Base-by-base conservation (phyloP, 2,113 vertebrate genomes). In the Amphiprion percula region DNA sequence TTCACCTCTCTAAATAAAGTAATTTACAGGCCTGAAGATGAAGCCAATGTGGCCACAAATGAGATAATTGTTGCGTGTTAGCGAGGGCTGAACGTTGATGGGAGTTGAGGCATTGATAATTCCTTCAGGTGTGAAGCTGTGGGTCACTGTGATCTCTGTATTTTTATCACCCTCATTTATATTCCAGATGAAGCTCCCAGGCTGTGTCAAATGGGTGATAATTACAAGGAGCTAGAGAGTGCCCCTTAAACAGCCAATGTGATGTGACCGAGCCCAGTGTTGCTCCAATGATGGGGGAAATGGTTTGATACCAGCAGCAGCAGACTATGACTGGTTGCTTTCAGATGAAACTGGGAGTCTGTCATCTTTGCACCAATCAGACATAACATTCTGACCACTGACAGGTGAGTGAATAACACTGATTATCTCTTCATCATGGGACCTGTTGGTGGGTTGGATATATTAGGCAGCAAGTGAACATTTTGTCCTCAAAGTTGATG, bases 171-270 rank as follows among this genome's bases (percentile, higher is more conserved):
- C 62, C 71, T 91, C 84, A 74, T 87, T 92, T 30, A 21, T 63
- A 85, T 90, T 92, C 88, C 19, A 68, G 80, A 69, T 62, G 21
- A 68, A 82, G 50, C 2, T 14, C 58, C 79, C 15, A 50, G 58
- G 55, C 80, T 74, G 79, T 90, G 80, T 85, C 58, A 75, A 82
- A 88, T 72, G 62, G 77, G 39, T 16, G 59, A 86, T 91, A 79
- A 93, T 88, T 82, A 69, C 74, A 62, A 33, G 26, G 77, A 73
- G 71, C 28, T 15, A 74, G 58, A 77, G 80, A 56, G 72, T 71
- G 54, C 46, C 68, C 65, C 69, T 78, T n/a, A 11, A 11, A 33
- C 60, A 68, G 66, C 54, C 70, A 26, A 4, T 54, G 62, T 52
- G 68, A 80, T 55, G 63, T 16, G 80, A 77, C 69, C n/a, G 70